Evolutionary conservation across 1,140 invertebrate species (phyloP).

Genomic region (Apis laboriosa): DNA sequence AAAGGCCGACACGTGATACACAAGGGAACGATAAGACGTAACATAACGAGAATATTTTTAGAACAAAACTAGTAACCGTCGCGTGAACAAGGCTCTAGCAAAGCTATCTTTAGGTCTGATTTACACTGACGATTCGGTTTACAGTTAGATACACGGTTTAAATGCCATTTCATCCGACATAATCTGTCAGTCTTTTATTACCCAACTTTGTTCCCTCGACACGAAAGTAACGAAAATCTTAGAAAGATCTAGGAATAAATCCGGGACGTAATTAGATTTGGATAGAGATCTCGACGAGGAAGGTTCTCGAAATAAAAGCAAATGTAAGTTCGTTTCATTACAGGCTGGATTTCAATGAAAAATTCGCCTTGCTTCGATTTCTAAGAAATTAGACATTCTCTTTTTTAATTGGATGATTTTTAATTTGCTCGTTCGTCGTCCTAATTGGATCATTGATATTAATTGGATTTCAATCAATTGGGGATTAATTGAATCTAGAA

Average conservation of each 20-base stretch:
- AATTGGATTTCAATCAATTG: no score
- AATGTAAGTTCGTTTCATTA: no score
- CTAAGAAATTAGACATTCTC: no score
- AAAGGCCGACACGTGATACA: slow-evolving; percentile 16
- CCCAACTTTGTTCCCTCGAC: no score
- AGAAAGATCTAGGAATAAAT: not conserved
- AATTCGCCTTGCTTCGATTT: no score
- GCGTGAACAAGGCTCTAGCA: slow-evolving; percentile 16
- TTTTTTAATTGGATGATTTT: no score
- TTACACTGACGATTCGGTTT: slow-evolving; percentile 6
- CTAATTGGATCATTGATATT: no score
- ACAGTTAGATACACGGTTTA: not conserved
- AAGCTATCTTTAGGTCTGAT: slow-evolving; percentile 26
- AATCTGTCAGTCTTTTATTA: not conserved
- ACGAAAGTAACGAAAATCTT: not conserved
- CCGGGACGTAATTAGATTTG: not conserved
- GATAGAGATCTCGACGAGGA: not conserved
- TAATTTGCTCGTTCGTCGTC: no score
- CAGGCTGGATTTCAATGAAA: no score
- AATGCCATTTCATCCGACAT: not conserved
- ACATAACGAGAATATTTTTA: slow-evolving; percentile 10
- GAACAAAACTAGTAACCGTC: slow-evolving; percentile 10
- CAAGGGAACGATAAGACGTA: not conserved
- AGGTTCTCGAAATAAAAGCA: no score
- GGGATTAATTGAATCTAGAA: no score